phyloP scores from a whole-genome alignment of 2,888 invertebrate species.

The Lumbricus terrestris region DNA sequence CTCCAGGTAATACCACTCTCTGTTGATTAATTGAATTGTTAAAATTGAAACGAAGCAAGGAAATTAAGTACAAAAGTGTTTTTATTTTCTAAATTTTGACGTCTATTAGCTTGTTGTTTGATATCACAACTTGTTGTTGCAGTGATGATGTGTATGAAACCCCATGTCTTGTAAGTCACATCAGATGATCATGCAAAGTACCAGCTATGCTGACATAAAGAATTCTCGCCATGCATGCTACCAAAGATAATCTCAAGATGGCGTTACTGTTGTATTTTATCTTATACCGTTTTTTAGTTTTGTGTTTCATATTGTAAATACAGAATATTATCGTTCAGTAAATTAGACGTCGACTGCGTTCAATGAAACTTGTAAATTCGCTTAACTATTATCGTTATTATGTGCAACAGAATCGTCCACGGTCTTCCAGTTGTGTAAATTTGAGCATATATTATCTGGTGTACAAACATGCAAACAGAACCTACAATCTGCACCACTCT shows the following conservation, averaged over 20 bases:
- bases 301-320: not conserved
- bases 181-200: not conserved
- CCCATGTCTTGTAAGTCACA: not conserved
- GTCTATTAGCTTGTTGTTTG: not conserved
- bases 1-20: not conserved
- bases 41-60: not conserved
- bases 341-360: not conserved
- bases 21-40: not conserved
- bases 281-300: not conserved
- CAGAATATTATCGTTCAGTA: not conserved
- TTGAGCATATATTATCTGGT: not conserved
- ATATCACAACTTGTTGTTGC: not conserved
- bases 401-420: not conserved
- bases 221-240: slow-evolving; percentile 3
- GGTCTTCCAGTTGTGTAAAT: not conserved
- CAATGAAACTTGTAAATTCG: not conserved
- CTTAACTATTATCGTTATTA: not conserved
- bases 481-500: not conserved
- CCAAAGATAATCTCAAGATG: not conserved
- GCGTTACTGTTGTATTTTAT: not conserved
- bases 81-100: not conserved
- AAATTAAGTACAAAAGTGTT: not conserved
- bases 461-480: not conserved
- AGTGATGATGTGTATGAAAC: not conserved
- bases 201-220: not conserved